Base-by-base conservation (phyloP, 2,888 invertebrate species). In the Glaucopsyche alexis region DNA sequence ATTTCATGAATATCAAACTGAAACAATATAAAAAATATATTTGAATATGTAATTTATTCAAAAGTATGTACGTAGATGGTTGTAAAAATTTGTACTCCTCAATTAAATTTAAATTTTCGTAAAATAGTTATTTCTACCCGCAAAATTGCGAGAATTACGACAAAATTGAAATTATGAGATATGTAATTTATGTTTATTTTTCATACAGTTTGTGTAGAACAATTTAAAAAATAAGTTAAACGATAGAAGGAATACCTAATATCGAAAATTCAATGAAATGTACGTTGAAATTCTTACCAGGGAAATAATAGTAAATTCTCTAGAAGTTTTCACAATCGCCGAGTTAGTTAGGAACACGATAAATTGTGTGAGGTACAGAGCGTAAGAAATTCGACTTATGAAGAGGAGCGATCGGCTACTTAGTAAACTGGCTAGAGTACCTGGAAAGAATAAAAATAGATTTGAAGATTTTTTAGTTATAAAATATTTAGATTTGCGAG, bases 291-390 rank as follows among this genome's bases (percentile, higher is more conserved):
- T 74, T 72, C 94, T 91, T 89, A 96, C 96, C 85, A 94, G 82
- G 81, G 94, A 92, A 65, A 90, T 82, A 42, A 94, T 73, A 55
- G 94, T 93, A 83, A 95, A 95, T 84, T 94, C 94, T 16, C 89
- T 90, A 0, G 95, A 88, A 66, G 94, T 94, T 80, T 94, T 94
- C 1, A 93, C 91, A n/a, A 93, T 94, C 67, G 94, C 96, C 38
- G 95, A 94, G 71, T 94, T 94, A 76, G 95, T 95, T 75, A 96
- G 94, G 79, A 95, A 95, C 67, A 96, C 93, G 29, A 95, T 88
- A 80, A 95, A 96, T 82, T 95, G 95, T 49, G 94, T 93, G 49
- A 96, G 89, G 78, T 95, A 96, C 74, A 96, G 87, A 0, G 95
- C 94, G 78, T 95, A 95, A 1, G 95, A 95, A 45, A 96, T 90